phyloP scores from a whole-genome alignment of 2,888 invertebrate genomes.

The Sepioteuthis lessoniana region DNA sequence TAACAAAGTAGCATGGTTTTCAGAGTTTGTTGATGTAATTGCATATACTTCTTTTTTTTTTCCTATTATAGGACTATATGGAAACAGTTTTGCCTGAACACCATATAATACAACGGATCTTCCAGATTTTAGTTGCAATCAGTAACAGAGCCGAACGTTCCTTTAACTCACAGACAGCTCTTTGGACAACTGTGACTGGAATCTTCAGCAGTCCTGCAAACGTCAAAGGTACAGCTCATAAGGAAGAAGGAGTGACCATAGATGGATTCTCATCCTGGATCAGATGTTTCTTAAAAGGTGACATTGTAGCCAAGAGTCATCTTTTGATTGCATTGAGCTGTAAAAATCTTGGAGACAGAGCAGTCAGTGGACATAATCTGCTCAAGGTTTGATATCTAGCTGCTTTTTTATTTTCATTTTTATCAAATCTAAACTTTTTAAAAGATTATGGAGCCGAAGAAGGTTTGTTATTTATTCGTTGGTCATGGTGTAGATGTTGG shows the following conservation, averaged over 20 bases:
- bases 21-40: too few species aligned
- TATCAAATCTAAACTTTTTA: neutral
- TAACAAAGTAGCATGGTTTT: too few species aligned
- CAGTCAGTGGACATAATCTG: neutral
- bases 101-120: neutral
- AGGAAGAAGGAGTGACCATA: neutral
- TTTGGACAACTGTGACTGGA: neutral
- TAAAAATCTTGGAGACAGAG: neutral
- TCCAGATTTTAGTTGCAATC: neutral
- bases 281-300: neutral
- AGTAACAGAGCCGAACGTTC: neutral
- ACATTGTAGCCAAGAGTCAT: neutral
- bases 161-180: neutral
- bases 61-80: neutral
- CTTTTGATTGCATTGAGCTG: conserved; percentile 20
- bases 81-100: neutral
- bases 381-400: neutral
- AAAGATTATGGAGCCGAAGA: too few species aligned
- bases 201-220: neutral
- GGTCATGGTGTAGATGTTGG: too few species aligned
- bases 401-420: neutral
- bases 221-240: neutral
- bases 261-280: neutral
- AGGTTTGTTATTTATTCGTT: too few species aligned
- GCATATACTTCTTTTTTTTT: neutral